Evolutionary conservation across 2,888 invertebrate species (phyloP).

Genomic region (Andrena praecox): DNA sequence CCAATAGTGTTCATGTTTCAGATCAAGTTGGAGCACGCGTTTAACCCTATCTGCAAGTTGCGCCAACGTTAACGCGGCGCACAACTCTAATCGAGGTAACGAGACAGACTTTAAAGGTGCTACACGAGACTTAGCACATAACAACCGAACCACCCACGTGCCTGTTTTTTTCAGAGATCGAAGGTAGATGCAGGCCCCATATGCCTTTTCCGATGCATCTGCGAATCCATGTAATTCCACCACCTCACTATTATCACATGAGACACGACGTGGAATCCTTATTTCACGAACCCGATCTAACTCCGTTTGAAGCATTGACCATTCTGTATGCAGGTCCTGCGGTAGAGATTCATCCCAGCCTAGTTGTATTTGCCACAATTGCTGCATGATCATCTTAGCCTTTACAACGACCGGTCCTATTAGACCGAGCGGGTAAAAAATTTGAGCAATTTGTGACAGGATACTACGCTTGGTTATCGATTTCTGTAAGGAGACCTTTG

Average conservation of each 20-base stretch:
- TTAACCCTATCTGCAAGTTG: not conserved
- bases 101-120: not conserved
- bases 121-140: not conserved
- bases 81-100: not conserved
- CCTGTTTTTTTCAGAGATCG: too few species aligned
- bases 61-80: not conserved
- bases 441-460: not conserved
- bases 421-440: slow-evolving; percentile 10
- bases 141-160: too few species aligned
- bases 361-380: not conserved
- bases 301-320: not conserved
- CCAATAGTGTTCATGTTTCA: not conserved
- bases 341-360: slow-evolving; percentile 22
- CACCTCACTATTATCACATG: not conserved
- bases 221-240: slow-evolving; percentile 12
- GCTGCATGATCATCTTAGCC: slow-evolving; percentile 9
- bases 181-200: not conserved
- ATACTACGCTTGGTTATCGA: not conserved
- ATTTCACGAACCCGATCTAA: not conserved
- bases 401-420: not conserved
- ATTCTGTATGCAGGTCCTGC: not conserved
- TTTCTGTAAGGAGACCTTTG: not conserved
- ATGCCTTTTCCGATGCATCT: slow-evolving; percentile 8
- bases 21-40: not conserved
- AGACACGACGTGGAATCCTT: not conserved